Evolutionary conservation across 1,140 invertebrate genomes (phyloP), one percentile per base, ranked within the genome.

Genomic region (Drosophila mayri): DNA sequence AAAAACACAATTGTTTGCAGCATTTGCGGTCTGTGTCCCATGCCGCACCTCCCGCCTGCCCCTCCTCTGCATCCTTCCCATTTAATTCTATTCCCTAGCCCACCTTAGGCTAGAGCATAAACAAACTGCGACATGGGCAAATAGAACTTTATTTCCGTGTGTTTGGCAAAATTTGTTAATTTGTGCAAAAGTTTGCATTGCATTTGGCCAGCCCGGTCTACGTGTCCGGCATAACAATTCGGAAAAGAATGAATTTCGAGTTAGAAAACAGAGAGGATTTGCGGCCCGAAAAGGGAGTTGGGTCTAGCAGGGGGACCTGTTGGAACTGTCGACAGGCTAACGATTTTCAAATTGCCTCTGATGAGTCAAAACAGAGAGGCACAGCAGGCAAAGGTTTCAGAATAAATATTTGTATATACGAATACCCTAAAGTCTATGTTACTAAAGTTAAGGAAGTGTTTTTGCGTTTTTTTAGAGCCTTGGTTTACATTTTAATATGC

Each of bases 1-100:
- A 90, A 88, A 81, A 90, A 88, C 85, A 88, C 85, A 87, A 90
- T 90, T 88, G 84, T 88, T 88, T 90, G 84, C 67, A 75, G 68
- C 84, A 88, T 81, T 84, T 87, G 85, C 60, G 85, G 76, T 38
- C 52, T 52, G 72, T 52, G 72, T 22, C 41, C 76, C 65, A n/a
- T 12, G 44, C 43, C 44, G 4, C 58, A 38, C 35, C 28, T 12
- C 72, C 72, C 43, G 4, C 55, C 62, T 54, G 37, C 59, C 66
- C 58, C 43, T 55, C 49, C 76, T 59, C 20, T 38, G 18, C 44
- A 47, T 28, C 66, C 65, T 38, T 70, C 47, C 44, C 16, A 30
- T 38, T 58, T 72, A 60, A 41, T 71, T 38, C 35, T 57, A 57
- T 58, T 49, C 67, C 46, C 44, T 44, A 28, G 38, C 18, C 50